Percentiles rank a stretch among this genome's conserved stretches.
These are phyloP conservation scores for Ganaspis sp. DNA, from an alignment of 1,140 invertebrate genomes.

Conservation along the genomic window DNA sequence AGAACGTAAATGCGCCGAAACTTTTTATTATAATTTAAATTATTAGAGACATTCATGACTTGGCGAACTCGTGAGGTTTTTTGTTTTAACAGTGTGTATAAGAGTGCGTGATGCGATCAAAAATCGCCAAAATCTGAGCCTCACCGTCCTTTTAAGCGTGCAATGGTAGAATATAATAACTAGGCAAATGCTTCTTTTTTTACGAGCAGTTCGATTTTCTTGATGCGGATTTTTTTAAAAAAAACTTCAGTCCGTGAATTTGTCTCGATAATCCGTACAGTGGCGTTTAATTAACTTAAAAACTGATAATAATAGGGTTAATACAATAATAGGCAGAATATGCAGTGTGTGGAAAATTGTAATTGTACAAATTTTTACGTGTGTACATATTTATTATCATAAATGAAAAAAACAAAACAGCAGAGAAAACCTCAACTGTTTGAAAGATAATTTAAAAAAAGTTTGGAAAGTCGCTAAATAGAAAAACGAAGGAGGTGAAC, in stretches of 20 bases:
- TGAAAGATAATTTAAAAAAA: background rate
- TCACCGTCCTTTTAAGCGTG: slow-evolving; percentile 61
- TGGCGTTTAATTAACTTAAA: background rate
- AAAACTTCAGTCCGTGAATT: background rate
- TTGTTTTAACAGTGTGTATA: slow-evolving; percentile 25
- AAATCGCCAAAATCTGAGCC: slow-evolving; percentile 39
- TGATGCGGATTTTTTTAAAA: background rate
- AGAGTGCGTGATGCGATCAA: background rate
- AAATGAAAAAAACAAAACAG: slow-evolving; percentile 28
- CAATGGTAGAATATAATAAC: slow-evolving; percentile 65
- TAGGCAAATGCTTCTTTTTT: slow-evolving; percentile 28
- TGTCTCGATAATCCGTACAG: slow-evolving; percentile 17
- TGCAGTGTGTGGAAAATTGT: slow-evolving; percentile 21
- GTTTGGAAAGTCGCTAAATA: slow-evolving; percentile 27
- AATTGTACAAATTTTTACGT: slow-evolving; percentile 56
- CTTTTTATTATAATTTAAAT: slow-evolving; percentile 26
- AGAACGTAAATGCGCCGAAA: slow-evolving; percentile 11
- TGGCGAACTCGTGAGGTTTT: slow-evolving; percentile 21
- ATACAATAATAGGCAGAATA: slow-evolving; percentile 14
- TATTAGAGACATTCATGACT: slow-evolving; percentile 27
- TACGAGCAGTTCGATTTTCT: background rate
- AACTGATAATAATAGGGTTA: slow-evolving; percentile 11
- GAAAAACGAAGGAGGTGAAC: slow-evolving; percentile 28
- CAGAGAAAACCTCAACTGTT: background rate
- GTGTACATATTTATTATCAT: slow-evolving; percentile 58